These are phyloP conservation scores for Triops cancriformis DNA, from an alignment of 1,140 invertebrate species.

Conservation along the genomic window DNA sequence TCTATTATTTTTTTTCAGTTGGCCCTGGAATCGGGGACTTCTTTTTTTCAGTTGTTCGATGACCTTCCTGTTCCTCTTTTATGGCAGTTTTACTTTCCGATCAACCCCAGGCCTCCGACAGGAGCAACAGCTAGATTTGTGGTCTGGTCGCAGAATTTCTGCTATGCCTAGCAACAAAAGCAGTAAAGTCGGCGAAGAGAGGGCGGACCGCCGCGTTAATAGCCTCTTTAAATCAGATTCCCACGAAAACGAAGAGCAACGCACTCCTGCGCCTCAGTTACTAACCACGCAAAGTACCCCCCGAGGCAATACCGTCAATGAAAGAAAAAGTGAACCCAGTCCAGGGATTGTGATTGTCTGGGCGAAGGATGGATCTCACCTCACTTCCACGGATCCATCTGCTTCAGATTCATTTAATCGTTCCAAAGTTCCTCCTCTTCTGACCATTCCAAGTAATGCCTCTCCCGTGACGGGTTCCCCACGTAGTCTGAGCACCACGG, in stretches of 20 bases:
- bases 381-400: not conserved
- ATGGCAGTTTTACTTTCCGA: not conserved
- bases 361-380: not conserved
- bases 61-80: slow-evolving; percentile 2
- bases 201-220: not conserved
- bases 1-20: not conserved
- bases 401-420: not conserved
- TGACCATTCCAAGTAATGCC: not conserved
- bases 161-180: not conserved
- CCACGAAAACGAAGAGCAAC: not conserved
- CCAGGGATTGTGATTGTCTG: not conserved
- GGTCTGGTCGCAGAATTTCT: not conserved
- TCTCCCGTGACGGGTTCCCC: too few species aligned
- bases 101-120: not conserved
- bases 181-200: not conserved
- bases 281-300: not conserved
- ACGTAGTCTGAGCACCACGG: not conserved
- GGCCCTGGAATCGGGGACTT: not conserved
- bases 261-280: not conserved
- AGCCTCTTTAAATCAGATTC: not conserved
- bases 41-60: not conserved
- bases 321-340: not conserved
- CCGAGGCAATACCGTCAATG: not conserved
- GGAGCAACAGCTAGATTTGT: not conserved
- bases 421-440: not conserved